Conservation (phyloP, 2,113 vertebrate species). For the Festucalex cinctus region DNA sequence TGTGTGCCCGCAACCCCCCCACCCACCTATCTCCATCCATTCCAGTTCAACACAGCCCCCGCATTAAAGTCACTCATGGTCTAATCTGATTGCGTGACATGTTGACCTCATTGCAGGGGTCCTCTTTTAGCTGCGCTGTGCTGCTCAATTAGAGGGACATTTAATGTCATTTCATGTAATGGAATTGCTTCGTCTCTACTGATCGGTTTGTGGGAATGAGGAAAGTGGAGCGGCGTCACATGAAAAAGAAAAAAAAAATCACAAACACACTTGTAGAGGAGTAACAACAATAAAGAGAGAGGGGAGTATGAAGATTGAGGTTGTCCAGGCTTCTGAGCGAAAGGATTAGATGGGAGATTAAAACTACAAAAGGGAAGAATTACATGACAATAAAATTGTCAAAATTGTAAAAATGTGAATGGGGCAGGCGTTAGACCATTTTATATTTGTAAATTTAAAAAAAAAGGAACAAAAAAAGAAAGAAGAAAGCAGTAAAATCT, state of each 20-base stretch:
- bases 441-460: too few relatives aligned
- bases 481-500: too few relatives aligned
- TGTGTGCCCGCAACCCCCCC: conserved; percentile 9
- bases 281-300: conserved; percentile 4
- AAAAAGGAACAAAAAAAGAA: too few relatives aligned
- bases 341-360: conserved; percentile 44
- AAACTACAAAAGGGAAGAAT: conserved; percentile 16
- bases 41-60: neutral
- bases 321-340: conserved; percentile 42
- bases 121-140: neutral
- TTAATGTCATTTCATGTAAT: conserved; percentile 10
- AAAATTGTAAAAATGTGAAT: neutral
- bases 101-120: conserved; percentile 29
- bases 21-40: conserved; percentile 4
- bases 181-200: conserved; percentile 1
- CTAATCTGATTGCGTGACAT: conserved; percentile 25
- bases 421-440: too few relatives aligned
- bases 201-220: conserved; percentile 1
- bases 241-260: neutral
- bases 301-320: conserved; percentile 19
- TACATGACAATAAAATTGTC: conserved; percentile 3
- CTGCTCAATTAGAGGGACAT: conserved; percentile 8
- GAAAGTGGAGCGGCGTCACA: neutral
- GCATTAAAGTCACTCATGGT: conserved; percentile 29
- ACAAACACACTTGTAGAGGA: neutral